A percentile compares a stretch with the other conserved stretches of the same genome.
Evolutionary conservation across 2,113 vertebrate genomes (phyloP).

Genomic region (Phaethon lepturus): DNA sequence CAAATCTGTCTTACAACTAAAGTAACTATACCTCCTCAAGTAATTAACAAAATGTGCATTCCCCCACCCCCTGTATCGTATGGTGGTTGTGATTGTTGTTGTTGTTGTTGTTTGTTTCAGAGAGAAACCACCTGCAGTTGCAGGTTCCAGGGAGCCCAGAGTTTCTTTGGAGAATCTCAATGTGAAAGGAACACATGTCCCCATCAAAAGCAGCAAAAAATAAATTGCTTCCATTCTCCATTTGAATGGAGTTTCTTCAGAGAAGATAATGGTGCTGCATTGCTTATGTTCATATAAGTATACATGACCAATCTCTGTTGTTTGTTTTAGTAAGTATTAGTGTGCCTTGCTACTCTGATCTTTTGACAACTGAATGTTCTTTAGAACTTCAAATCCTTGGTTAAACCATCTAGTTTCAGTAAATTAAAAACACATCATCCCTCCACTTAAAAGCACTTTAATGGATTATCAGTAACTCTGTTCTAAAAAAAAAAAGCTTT

Average conservation of each 20-base stretch:
- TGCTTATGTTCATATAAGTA: neutral
- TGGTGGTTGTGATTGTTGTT: neutral
- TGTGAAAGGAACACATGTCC: constrained; percentile 68
- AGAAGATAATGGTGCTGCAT: constrained; percentile 71
- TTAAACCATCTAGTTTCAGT: neutral
- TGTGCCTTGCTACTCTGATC: constrained; percentile 26
- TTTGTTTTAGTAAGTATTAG: constrained; percentile 3
- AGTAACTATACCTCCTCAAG: neutral
- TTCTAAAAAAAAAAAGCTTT: neutral
- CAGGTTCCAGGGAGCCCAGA: constrained; percentile 24
- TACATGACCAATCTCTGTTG: constrained; percentile 71
- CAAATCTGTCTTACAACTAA: neutral
- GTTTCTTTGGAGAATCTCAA: constrained; percentile 67
- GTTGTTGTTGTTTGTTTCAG: constrained; percentile 60
- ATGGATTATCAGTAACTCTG: neutral
- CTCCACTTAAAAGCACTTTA: constrained; percentile 59
- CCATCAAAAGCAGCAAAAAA: constrained; percentile 74
- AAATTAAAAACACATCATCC: neutral
- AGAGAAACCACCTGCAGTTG: constrained; percentile 64
- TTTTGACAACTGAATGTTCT: constrained; percentile 14
- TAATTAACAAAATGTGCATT: neutral
- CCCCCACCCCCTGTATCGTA: accelerated
- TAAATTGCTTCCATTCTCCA: constrained; percentile 52
- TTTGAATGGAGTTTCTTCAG: neutral
- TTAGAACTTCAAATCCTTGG: neutral